Percentiles rank a stretch among this genome's conserved stretches.
phyloP scores from a whole-genome alignment of 1,140 invertebrate genomes.

The Pectinophora gossypiella region DNA sequence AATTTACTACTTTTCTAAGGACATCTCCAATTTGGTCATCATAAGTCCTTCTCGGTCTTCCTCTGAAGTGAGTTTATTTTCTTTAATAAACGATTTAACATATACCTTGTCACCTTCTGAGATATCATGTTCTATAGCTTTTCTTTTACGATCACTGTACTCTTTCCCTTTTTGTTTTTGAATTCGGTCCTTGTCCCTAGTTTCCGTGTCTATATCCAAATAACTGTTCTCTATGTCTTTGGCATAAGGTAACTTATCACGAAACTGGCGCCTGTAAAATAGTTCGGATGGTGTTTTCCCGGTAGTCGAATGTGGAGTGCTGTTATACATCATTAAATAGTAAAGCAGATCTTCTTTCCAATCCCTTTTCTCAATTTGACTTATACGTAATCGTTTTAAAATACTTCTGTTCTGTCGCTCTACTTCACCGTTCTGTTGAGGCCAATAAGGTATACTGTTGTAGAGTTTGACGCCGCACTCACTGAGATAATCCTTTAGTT shows the following conservation, averaged over 20 bases:
- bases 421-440: constrained; percentile 35
- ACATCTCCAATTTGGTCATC: no score
- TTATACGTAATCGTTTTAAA: constrained; percentile 25
- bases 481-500: constrained; percentile 23
- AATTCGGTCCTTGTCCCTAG: background rate
- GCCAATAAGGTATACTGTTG: constrained; percentile 28
- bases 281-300: constrained; percentile 39
- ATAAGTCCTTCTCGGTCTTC: no score
- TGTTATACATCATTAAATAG: constrained; percentile 34
- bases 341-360: constrained; percentile 22
- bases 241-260: constrained; percentile 14
- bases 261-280: constrained; percentile 29
- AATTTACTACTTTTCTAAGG: no score
- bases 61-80: constrained; percentile 5
- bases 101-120: constrained; percentile 5
- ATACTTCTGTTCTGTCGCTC: no score
- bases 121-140: background rate
- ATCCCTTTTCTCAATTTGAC: constrained; percentile 16
- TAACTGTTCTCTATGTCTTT: background rate
- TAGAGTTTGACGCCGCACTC: constrained; percentile 21
- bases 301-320: constrained; percentile 28
- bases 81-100: constrained; percentile 9
- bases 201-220: background rate
- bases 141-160: constrained; percentile 4
- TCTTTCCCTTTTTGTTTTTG: constrained; percentile 10